These are phyloP conservation scores for Tragelaphus buxtoni DNA, from an alignment of 2,113 vertebrate genomes.

Conservation along the genomic window DNA sequence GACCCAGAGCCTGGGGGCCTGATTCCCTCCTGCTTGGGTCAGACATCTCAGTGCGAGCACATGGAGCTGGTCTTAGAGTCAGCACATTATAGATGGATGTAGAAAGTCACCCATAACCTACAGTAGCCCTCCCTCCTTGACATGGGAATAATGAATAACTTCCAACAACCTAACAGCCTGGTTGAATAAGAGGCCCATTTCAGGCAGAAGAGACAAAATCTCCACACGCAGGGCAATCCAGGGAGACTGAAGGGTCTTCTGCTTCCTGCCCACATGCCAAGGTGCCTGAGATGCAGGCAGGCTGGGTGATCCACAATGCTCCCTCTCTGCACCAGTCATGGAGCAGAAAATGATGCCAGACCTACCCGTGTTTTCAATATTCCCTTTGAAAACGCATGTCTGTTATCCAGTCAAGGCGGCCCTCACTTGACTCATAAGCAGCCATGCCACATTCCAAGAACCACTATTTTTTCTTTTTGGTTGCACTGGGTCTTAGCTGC, in stretches of 20 bases:
- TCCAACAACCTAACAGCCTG: not conserved
- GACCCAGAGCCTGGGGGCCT: not conserved
- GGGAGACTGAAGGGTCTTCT: not conserved
- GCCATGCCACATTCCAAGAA: not conserved
- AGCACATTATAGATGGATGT: not conserved
- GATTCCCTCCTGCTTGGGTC: not conserved
- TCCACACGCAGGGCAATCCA: not conserved
- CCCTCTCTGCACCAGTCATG: accelerated
- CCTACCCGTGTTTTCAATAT: not conserved
- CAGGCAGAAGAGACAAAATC: not conserved
- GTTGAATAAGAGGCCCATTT: not conserved
- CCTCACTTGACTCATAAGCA: not conserved
- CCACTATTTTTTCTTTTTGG: not conserved
- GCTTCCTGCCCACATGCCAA: accelerated
- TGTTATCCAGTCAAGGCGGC: not conserved
- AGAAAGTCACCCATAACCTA: not conserved
- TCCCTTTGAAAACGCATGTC: not conserved
- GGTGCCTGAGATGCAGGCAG: not conserved
- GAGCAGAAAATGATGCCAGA: not conserved
- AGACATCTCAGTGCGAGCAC: accelerated
- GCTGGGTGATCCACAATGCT: not conserved
- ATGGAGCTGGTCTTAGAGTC: not conserved
- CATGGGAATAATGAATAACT: not conserved
- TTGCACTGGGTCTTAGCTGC: not conserved
- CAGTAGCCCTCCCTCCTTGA: not conserved